Evolutionary conservation across 2,797 vertebrate species (phyloP).

Genomic region (Danionella dracula): DNA sequence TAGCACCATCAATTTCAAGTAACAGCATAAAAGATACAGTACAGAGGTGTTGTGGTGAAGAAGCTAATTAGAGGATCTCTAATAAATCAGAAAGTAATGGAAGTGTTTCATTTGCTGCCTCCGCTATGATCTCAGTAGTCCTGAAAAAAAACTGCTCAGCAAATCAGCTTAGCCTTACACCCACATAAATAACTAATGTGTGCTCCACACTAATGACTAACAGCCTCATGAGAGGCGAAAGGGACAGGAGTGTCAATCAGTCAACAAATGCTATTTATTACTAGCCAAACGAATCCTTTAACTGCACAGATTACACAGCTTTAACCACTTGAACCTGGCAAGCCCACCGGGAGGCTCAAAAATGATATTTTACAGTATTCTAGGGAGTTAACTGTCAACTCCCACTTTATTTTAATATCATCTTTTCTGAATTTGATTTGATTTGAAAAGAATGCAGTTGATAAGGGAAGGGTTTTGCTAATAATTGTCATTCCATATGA

Average conservation of each 20-base stretch:
- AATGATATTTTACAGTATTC: no score
- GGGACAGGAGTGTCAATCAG: not conserved
- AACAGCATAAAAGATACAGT: no score
- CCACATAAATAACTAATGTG: slow-evolving; percentile 46
- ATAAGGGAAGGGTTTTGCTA: no score
- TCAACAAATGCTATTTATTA: not conserved
- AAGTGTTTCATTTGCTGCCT: slow-evolving; percentile 29
- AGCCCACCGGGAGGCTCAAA: no score
- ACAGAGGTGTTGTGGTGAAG: not conserved
- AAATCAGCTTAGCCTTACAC: slow-evolving; percentile 37
- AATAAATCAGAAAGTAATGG: slow-evolving; percentile 22
- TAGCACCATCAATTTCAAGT: no score
- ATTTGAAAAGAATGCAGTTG: no score
- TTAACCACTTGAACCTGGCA: no score
- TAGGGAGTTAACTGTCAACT: no score
- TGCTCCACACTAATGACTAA: slow-evolving; percentile 49
- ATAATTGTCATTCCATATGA: no score
- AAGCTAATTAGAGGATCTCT: slow-evolving; percentile 19
- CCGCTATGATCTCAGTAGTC: slow-evolving; percentile 27
- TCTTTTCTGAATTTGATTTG: no score
- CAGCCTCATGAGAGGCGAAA: slow-evolving; percentile 28
- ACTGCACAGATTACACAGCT: no score
- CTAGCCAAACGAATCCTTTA: not conserved
- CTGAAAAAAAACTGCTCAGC: slow-evolving; percentile 20
- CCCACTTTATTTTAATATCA: no score